phyloP scores from a whole-genome alignment of 2,797 vertebrate genomes.

The Cuniculus paca region DNA sequence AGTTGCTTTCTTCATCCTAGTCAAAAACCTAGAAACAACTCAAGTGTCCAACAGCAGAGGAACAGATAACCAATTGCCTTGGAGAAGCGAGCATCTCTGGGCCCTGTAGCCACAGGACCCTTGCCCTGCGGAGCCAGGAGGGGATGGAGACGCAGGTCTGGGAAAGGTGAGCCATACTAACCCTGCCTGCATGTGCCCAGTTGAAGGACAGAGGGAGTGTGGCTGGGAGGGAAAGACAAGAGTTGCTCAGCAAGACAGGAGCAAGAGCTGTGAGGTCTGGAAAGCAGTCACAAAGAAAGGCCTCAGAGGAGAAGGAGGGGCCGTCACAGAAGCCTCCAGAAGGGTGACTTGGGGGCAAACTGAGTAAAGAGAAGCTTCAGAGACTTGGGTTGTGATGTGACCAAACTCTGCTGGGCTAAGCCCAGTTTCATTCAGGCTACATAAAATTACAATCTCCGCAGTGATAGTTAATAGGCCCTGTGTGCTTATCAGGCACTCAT shows the following conservation, averaged over 20 bases:
- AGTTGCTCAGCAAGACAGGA: background rate
- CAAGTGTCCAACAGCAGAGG: background rate
- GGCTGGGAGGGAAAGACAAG: background rate
- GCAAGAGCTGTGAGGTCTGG: background rate
- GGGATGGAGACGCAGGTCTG: background rate
- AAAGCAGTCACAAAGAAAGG: background rate
- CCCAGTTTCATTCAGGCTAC: background rate
- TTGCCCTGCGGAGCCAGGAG: background rate
- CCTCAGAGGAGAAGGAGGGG: background rate
- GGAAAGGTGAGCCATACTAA: background rate
- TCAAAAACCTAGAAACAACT: background rate
- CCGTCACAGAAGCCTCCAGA: background rate
- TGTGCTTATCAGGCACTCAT: background rate
- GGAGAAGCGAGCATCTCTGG: background rate
- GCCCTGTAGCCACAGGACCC: background rate
- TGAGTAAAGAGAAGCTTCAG: background rate
- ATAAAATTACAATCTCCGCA: background rate
- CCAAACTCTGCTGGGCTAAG: background rate
- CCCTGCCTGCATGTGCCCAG: background rate
- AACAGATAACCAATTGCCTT: background rate
- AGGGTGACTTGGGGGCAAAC: background rate
- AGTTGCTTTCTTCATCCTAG: background rate
- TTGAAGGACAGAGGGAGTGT: background rate
- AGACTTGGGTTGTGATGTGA: background rate
- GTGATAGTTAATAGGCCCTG: background rate